Evolutionary conservation across 2,113 vertebrate genomes (phyloP), one percentile per base, ranked within the genome.

Genomic region (Euleptes europaea): DNA sequence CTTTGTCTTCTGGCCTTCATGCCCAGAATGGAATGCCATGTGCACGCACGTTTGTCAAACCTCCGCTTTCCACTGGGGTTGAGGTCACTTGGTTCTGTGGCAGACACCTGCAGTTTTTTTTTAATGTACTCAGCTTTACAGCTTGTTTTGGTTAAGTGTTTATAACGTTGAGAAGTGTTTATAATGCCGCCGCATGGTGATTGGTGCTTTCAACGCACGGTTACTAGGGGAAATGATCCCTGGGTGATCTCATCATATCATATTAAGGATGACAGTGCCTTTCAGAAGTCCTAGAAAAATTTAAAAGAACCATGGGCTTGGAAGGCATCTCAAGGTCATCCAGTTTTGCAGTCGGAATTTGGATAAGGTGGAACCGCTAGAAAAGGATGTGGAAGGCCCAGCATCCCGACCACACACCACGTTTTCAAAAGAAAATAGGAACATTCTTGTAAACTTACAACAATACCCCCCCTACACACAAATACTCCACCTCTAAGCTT

Each of bases 21-120:
- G 90, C 90, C 91, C 90, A 93, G 88, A 88, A 89, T 86, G 88
- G 81, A 88, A 87, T 90, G 86, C 84, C 91, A 74, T 69, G 91
- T 78, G 87, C 82, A 86, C 91, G 90, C 82, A 84, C 91, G 91
- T 86, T 89, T 89, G 85, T 5, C 31, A 85, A 82, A 51, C 91
- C 84, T 74, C 84, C 87, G 87, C 92, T 91, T 91, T 92, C 88
- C 90, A 80, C 91, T n/a, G 87, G 90, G 21, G 82, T 2, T 88
- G 77, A 42, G 91, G 90, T 90, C 92, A 88, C 88, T 90, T 88
- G 26, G n/a, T 74, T 89, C 80, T 86, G 57, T 84, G 14, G 31
- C 0, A 51, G 19, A 86, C 90, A 44, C 71, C 0, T 31, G 87
- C 47, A 57, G 81, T 69, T 94, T 92, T 84, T 70, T 93, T 92